Percentiles rank a stretch among this genome's conserved stretches.
phyloP scores from a whole-genome alignment of 2,888 invertebrate species.

The Thecocarcelia acutangulata region DNA sequence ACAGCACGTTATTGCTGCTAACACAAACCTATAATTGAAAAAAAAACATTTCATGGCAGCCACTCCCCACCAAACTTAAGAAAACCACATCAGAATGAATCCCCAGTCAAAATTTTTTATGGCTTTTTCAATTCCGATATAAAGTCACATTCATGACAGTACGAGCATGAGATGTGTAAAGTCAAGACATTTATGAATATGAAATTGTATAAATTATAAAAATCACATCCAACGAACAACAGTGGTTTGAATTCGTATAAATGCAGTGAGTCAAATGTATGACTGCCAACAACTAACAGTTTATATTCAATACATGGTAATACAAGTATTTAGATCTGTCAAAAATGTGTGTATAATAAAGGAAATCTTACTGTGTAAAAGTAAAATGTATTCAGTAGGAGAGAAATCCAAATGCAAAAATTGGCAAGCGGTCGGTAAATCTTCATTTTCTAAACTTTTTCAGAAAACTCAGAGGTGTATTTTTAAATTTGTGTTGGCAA shows the following conservation, averaged over 20 bases:
- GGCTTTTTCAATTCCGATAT: slow-evolving; percentile 28
- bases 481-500: too few species aligned
- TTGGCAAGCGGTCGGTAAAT: too few species aligned
- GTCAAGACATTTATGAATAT: slow-evolving; percentile 68
- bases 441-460: too few species aligned
- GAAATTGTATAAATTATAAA: slow-evolving; percentile 67
- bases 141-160: slow-evolving; percentile 62
- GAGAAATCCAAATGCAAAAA: too few species aligned
- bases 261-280: too few species aligned
- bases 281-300: too few species aligned
- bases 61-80: slow-evolving; percentile 9
- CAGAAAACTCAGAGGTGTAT: too few species aligned
- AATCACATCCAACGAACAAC: background rate
- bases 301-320: too few species aligned
- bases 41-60: slow-evolving; percentile 14
- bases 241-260: background rate
- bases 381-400: too few species aligned
- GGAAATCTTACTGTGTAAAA: too few species aligned
- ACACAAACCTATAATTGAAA: slow-evolving; percentile 16
- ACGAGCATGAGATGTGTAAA: slow-evolving; percentile 61
- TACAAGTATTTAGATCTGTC: too few species aligned
- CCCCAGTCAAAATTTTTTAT: slow-evolving; percentile 33
- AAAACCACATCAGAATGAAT: background rate
- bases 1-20: slow-evolving; percentile 45
- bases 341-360: too few species aligned